These are phyloP conservation scores for Geodia barretti DNA, from an alignment of 37 sponge, comb jelly and placozoan species.

Conservation along the genomic window DNA sequence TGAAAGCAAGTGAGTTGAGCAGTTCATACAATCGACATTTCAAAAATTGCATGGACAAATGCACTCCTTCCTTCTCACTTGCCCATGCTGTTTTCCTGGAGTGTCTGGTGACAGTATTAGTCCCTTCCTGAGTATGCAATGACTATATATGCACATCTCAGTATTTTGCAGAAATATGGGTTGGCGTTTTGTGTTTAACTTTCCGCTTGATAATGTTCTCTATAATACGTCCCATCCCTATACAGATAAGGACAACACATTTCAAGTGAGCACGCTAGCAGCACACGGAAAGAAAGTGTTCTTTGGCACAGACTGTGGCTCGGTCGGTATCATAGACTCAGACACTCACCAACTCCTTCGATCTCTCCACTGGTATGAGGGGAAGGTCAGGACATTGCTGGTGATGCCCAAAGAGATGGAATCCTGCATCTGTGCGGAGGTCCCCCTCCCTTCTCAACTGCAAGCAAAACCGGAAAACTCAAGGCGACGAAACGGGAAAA, in stretches of 20 bases:
- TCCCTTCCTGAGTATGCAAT: too few relatives aligned
- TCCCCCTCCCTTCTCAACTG: slow-evolving; percentile 10
- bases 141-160: too few relatives aligned
- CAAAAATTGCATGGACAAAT: too few relatives aligned
- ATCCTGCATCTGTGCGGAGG: slow-evolving; percentile 68
- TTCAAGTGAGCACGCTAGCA: slow-evolving; percentile 40
- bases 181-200: too few relatives aligned
- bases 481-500: background rate
- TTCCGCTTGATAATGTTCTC: too few relatives aligned
- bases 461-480: too few relatives aligned
- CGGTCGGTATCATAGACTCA: slow-evolving; percentile 42
- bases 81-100: too few relatives aligned
- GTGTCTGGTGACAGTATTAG: too few relatives aligned
- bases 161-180: too few relatives aligned
- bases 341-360: slow-evolving; percentile 8
- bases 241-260: slow-evolving; percentile 6
- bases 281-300: slow-evolving; percentile 29
- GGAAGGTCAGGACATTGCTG: slow-evolving; percentile 58
- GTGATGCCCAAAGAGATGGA: slow-evolving; percentile 47
- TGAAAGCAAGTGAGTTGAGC: slow-evolving; percentile 30
- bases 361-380: slow-evolving; percentile 36
- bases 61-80: too few relatives aligned
- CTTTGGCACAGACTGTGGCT: slow-evolving; percentile 46
- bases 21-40: too few relatives aligned
- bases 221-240: background rate